Evolutionary conservation across 2,797 vertebrate genomes (phyloP).

Genomic region (Strix occidentalis): DNA sequence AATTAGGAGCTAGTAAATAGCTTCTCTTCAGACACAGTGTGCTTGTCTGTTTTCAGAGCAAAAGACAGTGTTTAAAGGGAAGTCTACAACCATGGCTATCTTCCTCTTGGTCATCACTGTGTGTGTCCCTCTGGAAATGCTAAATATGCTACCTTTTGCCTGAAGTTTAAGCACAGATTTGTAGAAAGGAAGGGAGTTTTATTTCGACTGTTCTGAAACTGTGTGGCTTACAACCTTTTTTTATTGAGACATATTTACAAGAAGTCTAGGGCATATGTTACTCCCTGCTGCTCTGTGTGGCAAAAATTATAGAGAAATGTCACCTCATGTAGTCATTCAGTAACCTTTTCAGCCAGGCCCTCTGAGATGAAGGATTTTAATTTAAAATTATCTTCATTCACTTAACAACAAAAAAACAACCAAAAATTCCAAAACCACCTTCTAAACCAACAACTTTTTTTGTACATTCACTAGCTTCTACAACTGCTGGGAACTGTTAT

Average conservation of each 20-base stretch:
- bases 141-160: not conserved
- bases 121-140: not conserved
- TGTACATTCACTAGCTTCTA: not conserved
- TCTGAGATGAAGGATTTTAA: not conserved
- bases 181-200: not conserved
- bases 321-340: not conserved
- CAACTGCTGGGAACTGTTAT: not conserved
- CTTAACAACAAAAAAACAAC: not conserved
- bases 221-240: not conserved
- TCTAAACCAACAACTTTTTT: not conserved
- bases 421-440: no score
- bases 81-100: not conserved
- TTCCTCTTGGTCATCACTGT: not conserved
- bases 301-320: not conserved
- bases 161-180: not conserved
- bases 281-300: not conserved
- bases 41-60: not conserved
- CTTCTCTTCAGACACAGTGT: not conserved
- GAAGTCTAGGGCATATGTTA: not conserved
- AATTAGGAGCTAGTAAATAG: not conserved
- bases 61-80: not conserved
- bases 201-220: not conserved
- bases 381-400: not conserved
- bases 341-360: not conserved
- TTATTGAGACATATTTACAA: not conserved